phyloP scores from a whole-genome alignment of 92 coral and sea anemone species.

The Zoanthus sociatus region DNA sequence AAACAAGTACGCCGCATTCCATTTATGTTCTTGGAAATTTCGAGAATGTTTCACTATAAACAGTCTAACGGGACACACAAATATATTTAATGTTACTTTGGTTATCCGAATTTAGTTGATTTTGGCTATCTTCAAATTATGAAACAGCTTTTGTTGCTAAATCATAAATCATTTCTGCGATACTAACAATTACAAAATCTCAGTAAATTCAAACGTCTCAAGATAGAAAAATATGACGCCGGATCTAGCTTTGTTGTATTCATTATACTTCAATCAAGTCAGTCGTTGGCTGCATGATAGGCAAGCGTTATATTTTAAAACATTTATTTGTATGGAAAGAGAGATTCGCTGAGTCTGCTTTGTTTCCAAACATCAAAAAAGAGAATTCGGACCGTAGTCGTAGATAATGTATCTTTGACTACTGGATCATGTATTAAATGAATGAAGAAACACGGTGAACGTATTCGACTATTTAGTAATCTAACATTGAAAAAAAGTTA shows the following conservation, averaged over 20 bases:
- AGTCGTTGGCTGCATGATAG: background rate
- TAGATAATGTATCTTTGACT: background rate
- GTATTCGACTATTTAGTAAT: background rate
- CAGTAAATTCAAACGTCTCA: background rate
- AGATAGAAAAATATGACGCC: background rate
- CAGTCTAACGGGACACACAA: too few relatives aligned
- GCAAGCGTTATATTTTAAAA: background rate
- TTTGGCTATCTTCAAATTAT: too few relatives aligned
- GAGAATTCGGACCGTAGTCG: background rate
- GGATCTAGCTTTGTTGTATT: background rate
- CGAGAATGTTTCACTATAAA: too few relatives aligned
- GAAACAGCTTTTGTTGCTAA: too few relatives aligned
- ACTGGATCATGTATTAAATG: background rate
- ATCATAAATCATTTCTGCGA: too few relatives aligned
- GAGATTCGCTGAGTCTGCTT: background rate
- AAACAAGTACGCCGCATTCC: too few relatives aligned
- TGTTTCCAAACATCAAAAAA: background rate
- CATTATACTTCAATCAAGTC: background rate
- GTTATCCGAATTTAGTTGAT: too few relatives aligned
- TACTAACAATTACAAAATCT: background rate
- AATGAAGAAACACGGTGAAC: background rate
- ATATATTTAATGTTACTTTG: too few relatives aligned
- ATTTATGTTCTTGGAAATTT: too few relatives aligned
- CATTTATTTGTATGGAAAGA: background rate
- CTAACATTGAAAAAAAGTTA: background rate